Evolutionary conservation across 2,113 vertebrate genomes (phyloP).

Genomic region (Dipodomys spectabilis): DNA sequence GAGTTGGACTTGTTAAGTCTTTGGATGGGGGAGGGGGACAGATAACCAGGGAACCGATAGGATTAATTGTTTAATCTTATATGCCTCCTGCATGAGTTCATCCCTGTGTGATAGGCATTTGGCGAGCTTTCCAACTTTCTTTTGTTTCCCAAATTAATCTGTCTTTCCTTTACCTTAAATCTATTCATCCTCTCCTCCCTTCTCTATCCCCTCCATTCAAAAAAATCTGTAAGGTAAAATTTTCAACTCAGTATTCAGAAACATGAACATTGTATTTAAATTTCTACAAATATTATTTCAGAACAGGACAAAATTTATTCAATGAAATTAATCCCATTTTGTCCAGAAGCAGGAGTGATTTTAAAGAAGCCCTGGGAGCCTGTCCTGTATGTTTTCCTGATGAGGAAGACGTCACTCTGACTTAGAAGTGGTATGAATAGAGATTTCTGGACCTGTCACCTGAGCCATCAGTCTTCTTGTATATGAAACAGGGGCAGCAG

Average conservation of each 20-base stretch:
- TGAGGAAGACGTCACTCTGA: background rate
- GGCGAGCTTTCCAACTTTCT: constrained; percentile 10
- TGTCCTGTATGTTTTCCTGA: background rate
- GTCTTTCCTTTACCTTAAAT: background rate
- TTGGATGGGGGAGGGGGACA: constrained; percentile 77
- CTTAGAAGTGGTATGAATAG: background rate
- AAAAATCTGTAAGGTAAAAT: background rate
- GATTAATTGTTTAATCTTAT: constrained; percentile 85
- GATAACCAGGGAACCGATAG: constrained; percentile 83
- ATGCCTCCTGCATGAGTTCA: background rate
- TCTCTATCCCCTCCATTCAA: too few species aligned
- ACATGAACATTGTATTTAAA: constrained; percentile 13
- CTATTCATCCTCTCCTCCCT: background rate
- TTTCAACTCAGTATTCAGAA: constrained; percentile 21
- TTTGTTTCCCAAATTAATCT: constrained; percentile 34
- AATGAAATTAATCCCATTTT: constrained; percentile 5
- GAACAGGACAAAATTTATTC: background rate
- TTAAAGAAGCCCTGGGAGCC: background rate
- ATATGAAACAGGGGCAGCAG: background rate
- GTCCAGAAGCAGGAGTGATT: background rate
- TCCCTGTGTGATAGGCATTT: background rate
- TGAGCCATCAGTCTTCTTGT: background rate
- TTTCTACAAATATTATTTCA: constrained; percentile 48
- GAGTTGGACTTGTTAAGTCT: constrained; percentile 86
- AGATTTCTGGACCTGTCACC: background rate